These are phyloP conservation scores for Portunus trituberculatus DNA, from an alignment of 1,140 invertebrate genomes.

Conservation along the genomic window DNA sequence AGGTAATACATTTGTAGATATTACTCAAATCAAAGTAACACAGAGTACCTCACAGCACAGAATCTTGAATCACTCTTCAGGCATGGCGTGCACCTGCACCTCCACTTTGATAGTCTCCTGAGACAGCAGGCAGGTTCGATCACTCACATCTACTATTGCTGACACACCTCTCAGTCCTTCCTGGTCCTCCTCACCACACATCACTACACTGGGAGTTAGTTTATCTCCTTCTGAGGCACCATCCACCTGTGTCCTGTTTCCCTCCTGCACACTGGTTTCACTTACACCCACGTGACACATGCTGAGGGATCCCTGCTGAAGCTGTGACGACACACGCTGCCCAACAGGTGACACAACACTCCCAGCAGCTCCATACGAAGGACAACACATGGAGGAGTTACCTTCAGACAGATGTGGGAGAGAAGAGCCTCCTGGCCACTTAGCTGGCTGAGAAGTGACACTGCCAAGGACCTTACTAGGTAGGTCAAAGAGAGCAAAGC, in stretches of 20 bases:
- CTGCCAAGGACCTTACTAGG: slow-evolving; percentile 60
- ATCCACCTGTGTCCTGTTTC: neutral
- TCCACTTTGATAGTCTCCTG: slow-evolving; percentile 70
- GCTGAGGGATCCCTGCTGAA: slow-evolving; percentile 39
- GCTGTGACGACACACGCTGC: slow-evolving; percentile 59
- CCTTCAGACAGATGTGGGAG: slow-evolving; percentile 39
- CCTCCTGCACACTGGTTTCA: neutral
- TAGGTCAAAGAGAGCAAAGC: slow-evolving; percentile 67
- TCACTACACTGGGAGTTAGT: neutral
- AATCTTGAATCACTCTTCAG: slow-evolving; percentile 46
- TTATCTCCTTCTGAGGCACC: neutral
- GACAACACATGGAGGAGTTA: slow-evolving; percentile 47
- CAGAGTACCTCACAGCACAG: neutral
- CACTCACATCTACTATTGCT: slow-evolving; percentile 37
- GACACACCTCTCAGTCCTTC: neutral
- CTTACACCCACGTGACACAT: slow-evolving; percentile 41
- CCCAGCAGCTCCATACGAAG: slow-evolving; percentile 67
- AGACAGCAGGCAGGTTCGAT: slow-evolving; percentile 36
- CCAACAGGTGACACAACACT: slow-evolving; percentile 60
- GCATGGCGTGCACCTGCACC: slow-evolving; percentile 65
- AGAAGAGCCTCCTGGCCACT: neutral
- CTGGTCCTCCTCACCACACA: neutral
- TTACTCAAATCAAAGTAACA: too few relatives aligned
- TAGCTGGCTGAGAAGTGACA: neutral
- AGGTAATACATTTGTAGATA: neutral